Conservation (phyloP, 2,797 vertebrate species). For the Chloroceryle inda region DNA sequence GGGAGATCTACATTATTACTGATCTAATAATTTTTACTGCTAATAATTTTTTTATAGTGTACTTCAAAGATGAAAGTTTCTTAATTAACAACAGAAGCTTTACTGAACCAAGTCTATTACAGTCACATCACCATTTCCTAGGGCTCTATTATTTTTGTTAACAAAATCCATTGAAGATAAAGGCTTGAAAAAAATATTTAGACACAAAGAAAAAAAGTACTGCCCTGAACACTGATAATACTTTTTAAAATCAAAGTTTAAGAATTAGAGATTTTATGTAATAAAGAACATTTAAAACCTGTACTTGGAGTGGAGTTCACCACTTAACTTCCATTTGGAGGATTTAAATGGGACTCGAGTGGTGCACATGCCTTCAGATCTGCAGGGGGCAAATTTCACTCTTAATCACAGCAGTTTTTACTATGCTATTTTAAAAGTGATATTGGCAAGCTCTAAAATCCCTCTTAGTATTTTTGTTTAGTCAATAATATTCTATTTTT, state of each 20-base stretch:
- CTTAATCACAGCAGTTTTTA: slow-evolving; percentile 26
- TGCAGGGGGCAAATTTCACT: neutral
- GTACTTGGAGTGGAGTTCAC: neutral
- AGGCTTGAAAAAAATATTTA: slow-evolving; percentile 66
- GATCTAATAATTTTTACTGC: slow-evolving; percentile 72
- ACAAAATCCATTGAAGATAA: slow-evolving; percentile 68
- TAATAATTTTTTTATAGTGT: slow-evolving; percentile 74
- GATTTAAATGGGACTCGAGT: neutral
- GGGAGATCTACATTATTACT: slow-evolving; percentile 78
- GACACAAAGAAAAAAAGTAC: slow-evolving; percentile 51
- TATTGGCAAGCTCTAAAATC: neutral
- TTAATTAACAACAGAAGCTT: slow-evolving; percentile 83
- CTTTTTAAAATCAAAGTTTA: slow-evolving; percentile 62
- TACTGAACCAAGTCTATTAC: slow-evolving; percentile 78
- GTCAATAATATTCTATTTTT: neutral
- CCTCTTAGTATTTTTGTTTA: neutral
- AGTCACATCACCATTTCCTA: slow-evolving; percentile 71
- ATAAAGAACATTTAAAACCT: slow-evolving; percentile 10
- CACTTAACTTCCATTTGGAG: slow-evolving; percentile 39
- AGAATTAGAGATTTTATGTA: slow-evolving; percentile 52
- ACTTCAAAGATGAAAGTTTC: slow-evolving; percentile 81
- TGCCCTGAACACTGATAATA: slow-evolving; percentile 3
- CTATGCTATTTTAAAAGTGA: neutral
- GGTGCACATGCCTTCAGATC: neutral
- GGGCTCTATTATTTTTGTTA: slow-evolving; percentile 75